Base-by-base conservation (phyloP, 2,113 vertebrate genomes). In the Neogobius melanostomus region DNA sequence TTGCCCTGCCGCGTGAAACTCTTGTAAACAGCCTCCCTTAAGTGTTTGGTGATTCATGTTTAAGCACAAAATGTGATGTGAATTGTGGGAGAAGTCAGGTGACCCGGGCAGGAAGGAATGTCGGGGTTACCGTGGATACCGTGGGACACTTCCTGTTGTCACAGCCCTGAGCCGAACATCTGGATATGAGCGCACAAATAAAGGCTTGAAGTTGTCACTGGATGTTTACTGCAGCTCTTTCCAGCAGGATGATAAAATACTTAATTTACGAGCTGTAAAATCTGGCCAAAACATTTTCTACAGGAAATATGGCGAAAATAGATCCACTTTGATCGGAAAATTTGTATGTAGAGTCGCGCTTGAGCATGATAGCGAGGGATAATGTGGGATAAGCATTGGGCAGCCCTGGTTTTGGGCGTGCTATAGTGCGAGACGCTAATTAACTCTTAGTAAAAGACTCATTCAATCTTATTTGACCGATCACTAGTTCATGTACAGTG, bases 61-160 rank as follows among this genome's bases (percentile, higher is more conserved):
- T 53, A 59, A 82, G 50, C 12, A 67, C 69, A 70, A 67, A 59
- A 75, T 28, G 70, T 78, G 62, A 63, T 83, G 76, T 73, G 78
- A 88, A 87, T 85, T 89, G 80, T 91, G 89, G 82, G 87, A 90
- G 86, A 87, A 90, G 88, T 91, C 89, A 89, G 77, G 79, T 84
- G 85, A 84, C 93, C 92, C 67, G 86, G 83, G 77, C 76, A 87
- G 77, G 89, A 85, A 85, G 88, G 92, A 91, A 92, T 92, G 90
- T 80, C 79, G 90, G 89, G 90, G 90, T 91, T 91, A 90, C 90
- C 82, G 83, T 91, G 84, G 90, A 92, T 92, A 93, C 89, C 91
- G 91, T 93, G 90, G 90, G 91, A 92, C 89, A 91, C 90, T 93
- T 93, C 92, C 92, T 93, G 88, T 90, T 48, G 12, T 91, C 88